Conservation (phyloP, 2,888 invertebrate genomes). For the Drosophila lacicola region DNA sequence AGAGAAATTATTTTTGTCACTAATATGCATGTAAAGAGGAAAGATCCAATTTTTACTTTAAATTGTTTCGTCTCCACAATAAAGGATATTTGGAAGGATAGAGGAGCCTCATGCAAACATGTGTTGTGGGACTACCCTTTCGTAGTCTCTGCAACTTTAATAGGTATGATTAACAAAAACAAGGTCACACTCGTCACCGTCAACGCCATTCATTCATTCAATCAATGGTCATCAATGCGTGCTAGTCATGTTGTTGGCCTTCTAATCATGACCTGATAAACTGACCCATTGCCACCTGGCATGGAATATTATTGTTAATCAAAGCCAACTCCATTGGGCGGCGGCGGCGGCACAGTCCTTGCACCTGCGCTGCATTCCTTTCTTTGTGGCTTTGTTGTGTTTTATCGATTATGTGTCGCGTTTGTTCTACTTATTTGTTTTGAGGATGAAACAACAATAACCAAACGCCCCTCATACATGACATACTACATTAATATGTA, state of each 20-base stretch:
- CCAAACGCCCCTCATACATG: constrained; percentile 1
- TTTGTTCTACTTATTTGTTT: constrained; percentile 35
- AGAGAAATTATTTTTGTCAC: no score
- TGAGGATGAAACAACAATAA: constrained; percentile 33
- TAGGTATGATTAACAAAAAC: constrained; percentile 8
- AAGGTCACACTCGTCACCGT: constrained; percentile 20
- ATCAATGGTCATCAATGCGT: constrained; percentile 34
- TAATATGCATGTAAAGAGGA: no score
- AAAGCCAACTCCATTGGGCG: not conserved
- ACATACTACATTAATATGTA: not conserved
- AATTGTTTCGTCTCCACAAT: no score
- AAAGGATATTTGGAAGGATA: no score
- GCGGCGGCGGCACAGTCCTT: constrained; percentile 30
- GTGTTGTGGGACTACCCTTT: no score
- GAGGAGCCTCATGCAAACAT: not conserved
- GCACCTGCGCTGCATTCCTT: constrained; percentile 51
- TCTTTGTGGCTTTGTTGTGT: constrained; percentile 21
- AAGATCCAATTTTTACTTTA: no score
- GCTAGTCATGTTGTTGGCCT: constrained; percentile 18
- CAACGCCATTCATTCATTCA: constrained; percentile 34
- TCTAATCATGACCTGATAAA: constrained; percentile 26
- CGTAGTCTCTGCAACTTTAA: no score
- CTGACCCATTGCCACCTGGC: constrained; percentile 4
- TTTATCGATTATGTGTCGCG: constrained; percentile 60
- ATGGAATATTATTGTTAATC: constrained; percentile 21